These are phyloP conservation scores for Semicossyphus pulcher DNA, from an alignment of 2,113 vertebrate species.

Conservation along the genomic window DNA sequence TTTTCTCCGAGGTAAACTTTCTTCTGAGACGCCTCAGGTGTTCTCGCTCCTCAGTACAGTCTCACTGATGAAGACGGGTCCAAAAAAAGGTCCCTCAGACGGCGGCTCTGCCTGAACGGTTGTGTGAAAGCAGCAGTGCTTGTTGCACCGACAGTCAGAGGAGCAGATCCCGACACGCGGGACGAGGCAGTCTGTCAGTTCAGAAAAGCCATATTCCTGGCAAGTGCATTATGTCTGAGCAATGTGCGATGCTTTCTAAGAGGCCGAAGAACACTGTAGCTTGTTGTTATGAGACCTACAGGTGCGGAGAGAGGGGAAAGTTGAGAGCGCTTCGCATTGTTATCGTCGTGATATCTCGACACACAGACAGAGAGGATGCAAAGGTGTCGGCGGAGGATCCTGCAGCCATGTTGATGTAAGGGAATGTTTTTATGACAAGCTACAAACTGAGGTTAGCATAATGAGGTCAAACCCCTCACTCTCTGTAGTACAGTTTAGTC, in stretches of 20 bases:
- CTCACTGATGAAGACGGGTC: conserved; percentile 44
- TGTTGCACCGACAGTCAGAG: conserved; percentile 37
- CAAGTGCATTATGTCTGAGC: conserved; percentile 79
- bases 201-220: conserved; percentile 90
- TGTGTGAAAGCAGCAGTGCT: conserved; percentile 58
- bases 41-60: conserved; percentile 51
- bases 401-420: conserved; percentile 78
- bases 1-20: conserved; percentile 78
- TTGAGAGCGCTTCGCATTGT: conserved; percentile 85
- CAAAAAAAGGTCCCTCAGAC: conserved; percentile 51
- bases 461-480: conserved; percentile 11
- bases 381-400: conserved; percentile 37
- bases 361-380: conserved; percentile 74
- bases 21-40: conserved; percentile 69
- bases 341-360: conserved; percentile 39
- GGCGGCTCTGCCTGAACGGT: conserved; percentile 33
- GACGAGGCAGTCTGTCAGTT: conserved; percentile 73
- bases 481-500: conserved; percentile 25
- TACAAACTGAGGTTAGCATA: conserved; percentile 38
- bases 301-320: conserved; percentile 90
- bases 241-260: conserved; percentile 90
- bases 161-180: conserved; percentile 56
- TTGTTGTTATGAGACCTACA: conserved; percentile 99
- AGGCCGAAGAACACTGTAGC: conserved; percentile 94
- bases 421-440: conserved; percentile 68